Conservation (phyloP, 2,113 vertebrate genomes). For the Pelvicachromis taeniatus region DNA sequence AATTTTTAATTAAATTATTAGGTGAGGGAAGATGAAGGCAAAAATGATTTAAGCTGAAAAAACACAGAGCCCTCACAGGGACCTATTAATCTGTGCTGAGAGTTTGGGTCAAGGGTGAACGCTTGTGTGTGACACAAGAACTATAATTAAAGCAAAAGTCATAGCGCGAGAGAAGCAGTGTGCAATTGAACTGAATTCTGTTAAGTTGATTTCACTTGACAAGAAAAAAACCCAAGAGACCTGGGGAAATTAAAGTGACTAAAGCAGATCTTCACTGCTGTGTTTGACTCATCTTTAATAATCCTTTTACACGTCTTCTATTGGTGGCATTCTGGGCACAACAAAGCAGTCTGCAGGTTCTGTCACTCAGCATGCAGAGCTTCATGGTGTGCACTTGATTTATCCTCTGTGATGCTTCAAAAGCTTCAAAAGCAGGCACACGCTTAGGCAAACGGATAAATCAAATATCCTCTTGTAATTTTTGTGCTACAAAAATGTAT, state of each 20-base stretch:
- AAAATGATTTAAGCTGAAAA: not conserved
- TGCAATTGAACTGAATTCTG: not conserved
- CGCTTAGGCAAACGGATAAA: not conserved
- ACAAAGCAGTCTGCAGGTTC: not conserved
- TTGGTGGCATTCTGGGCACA: not conserved
- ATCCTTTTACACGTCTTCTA: not conserved
- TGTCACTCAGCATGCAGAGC: not conserved
- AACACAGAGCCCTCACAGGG: not conserved
- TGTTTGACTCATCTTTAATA: not conserved
- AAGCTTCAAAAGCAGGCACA: not conserved
- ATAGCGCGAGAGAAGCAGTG: not conserved
- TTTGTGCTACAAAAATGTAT: not conserved
- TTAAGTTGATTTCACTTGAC: not conserved
- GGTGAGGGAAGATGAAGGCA: not conserved
- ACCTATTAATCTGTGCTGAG: conserved; percentile 4
- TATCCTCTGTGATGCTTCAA: not conserved
- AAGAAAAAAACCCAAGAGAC: not conserved
- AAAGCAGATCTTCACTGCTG: not conserved
- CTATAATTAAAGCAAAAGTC: not conserved
- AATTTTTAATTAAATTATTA: not conserved
- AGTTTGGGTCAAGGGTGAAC: not conserved
- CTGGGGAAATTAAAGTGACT: not conserved
- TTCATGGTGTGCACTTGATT: not conserved
- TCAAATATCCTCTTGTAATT: not conserved
- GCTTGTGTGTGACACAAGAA: not conserved